Conservation (phyloP, 2,113 vertebrate species). For the Odontesthes bonariensis region DNA sequence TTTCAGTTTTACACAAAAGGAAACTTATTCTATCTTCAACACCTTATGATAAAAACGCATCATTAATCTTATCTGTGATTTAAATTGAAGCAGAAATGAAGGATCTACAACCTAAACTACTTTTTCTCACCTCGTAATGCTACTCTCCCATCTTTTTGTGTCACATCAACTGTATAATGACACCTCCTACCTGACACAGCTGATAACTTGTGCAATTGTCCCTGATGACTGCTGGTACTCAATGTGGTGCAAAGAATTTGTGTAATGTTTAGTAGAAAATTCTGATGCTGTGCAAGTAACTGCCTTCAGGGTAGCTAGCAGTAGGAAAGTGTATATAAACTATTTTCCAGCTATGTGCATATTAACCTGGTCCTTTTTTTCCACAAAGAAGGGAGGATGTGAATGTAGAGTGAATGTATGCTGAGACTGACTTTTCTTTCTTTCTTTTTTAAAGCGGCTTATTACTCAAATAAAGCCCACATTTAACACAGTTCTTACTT, state of each 20-base stretch:
- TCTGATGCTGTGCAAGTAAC: neutral
- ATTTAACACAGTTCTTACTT: neutral
- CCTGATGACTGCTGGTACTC: conserved; percentile 17
- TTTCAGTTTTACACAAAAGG: neutral
- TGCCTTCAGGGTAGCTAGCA: conserved; percentile 18
- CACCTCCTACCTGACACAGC: conserved; percentile 29
- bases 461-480: neutral
- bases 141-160: neutral
- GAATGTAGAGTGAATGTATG: neutral
- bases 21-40: too few species aligned
- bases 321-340: neutral
- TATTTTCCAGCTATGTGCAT: conserved; percentile 18
- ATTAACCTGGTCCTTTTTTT: conserved; percentile 12
- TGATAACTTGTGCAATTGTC: conserved; percentile 31
- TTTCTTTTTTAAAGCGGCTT: neutral
- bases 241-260: conserved; percentile 1
- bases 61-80: too few species aligned
- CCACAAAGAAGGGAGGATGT: neutral
- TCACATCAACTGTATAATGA: conserved; percentile 21
- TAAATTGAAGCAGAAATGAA: too few species aligned
- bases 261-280: conserved; percentile 14
- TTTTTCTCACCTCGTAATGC: neutral
- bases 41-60: too few species aligned
- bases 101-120: neutral
- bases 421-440: neutral